Base-by-base conservation (phyloP, 2,888 invertebrate genomes). In the Athalia rosae region DNA sequence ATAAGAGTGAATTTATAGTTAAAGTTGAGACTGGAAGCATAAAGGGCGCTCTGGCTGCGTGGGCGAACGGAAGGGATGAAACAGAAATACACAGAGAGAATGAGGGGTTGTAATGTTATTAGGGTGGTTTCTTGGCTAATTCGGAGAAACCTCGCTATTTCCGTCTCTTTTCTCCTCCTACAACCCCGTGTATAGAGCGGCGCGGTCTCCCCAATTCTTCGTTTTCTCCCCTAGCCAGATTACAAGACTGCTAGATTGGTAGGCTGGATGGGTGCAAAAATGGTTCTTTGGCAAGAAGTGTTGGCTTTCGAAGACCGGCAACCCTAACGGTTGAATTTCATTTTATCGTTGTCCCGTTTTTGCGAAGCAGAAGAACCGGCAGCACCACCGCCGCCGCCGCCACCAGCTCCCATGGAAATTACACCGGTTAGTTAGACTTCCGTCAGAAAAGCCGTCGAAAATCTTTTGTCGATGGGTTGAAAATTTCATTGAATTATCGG, bases 61-160 rank as follows among this genome's bases (percentile, higher is more conserved):
- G 28, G 28, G 53, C 77, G 45, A 73, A 77, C 50, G 73, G 77
- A 63, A 73, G 71, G 77, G 77, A 77, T 77, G 73, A 77, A 77
- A 71, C 71, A 77, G 77, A 77, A 77, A 77, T 77, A 77, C 73
- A 77, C 77, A 73, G 77, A 41, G 77, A 13, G 73, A 73, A 73
- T 50, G n/a, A 71, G 61, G 53, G 77, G 47, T 73, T 74, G 79
- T 80, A 83, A 80, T 80, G 80, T 79, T 80, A 80, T 82, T 78
- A 76, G 79, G 80, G 78, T 74, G 80, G 78, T 79, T 84, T 81
- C 80, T 78, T 79, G 77, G 79, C 81, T 83, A 83, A 83, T 84
- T 84, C 81, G 78, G 76, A 73, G 43, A 45, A 62, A 28, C n/a
- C 64, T 41, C 28, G n/a, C 50, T 56, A 47, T 63, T 56, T 13